A percentile compares a stretch with the other conserved stretches of the same genome.
phyloP scores from a whole-genome alignment of 2,888 invertebrate species.

The Caenorhabditis sp. region DNA sequence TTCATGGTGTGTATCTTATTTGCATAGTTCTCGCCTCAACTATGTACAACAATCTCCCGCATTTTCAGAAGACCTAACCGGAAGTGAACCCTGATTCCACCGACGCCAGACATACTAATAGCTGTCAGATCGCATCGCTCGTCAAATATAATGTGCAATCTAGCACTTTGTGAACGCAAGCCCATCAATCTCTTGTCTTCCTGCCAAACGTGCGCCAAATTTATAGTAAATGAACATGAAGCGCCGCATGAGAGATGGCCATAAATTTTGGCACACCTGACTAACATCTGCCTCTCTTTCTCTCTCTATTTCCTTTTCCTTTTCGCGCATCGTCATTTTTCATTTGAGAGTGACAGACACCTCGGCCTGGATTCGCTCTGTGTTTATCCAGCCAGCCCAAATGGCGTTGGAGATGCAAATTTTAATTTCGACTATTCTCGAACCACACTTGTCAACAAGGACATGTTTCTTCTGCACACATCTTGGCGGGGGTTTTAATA shows the following conservation, averaged over 20 bases:
- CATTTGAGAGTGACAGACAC: slow-evolving; percentile 8
- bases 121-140: slow-evolving; percentile 37
- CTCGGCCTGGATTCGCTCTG: not conserved
- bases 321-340: slow-evolving; percentile 45
- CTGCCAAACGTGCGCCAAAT: slow-evolving; percentile 41
- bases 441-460: slow-evolving; percentile 46
- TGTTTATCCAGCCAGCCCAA: not conserved
- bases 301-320: not conserved
- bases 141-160: slow-evolving; percentile 52
- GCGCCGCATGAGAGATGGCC: slow-evolving; percentile 36
- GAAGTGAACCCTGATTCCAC: no score
- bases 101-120: slow-evolving; percentile 18
- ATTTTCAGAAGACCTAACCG: no score
- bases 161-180: slow-evolving; percentile 45
- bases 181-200: slow-evolving; percentile 41
- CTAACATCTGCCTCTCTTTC: slow-evolving; percentile 50
- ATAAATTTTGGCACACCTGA: slow-evolving; percentile 59
- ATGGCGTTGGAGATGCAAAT: not conserved
- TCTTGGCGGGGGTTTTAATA: slow-evolving; percentile 50
- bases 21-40: slow-evolving; percentile 44
- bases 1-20: slow-evolving; percentile 44
- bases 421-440: slow-evolving; percentile 23
- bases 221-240: slow-evolving; percentile 44
- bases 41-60: not conserved
- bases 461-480: slow-evolving; percentile 1